phyloP scores from a whole-genome alignment of 2,113 vertebrate species.

The Brachyistius frenatus region DNA sequence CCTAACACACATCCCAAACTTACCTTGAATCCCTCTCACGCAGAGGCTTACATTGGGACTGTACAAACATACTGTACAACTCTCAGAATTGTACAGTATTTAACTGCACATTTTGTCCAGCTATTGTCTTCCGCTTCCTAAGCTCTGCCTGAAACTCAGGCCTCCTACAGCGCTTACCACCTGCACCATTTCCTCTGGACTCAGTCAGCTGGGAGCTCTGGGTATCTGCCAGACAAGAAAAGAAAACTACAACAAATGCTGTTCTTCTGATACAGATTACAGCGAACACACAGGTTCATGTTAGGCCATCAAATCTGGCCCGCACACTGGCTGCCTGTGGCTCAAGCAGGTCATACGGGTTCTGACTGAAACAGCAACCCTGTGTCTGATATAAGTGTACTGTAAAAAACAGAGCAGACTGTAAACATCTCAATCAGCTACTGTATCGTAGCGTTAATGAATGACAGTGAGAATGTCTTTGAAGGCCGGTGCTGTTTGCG shows the following conservation, averaged over 20 bases:
- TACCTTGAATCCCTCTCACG: constrained; percentile 7
- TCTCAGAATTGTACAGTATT: constrained; percentile 23
- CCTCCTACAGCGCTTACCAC: constrained; percentile 17
- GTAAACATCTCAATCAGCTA: constrained; percentile 7
- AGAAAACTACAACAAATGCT: constrained; percentile 12
- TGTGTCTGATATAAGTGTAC: not conserved
- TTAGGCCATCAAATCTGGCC: constrained; percentile 6
- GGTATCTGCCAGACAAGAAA: constrained; percentile 17
- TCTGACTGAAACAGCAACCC: not conserved
- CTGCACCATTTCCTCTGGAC: constrained; percentile 22
- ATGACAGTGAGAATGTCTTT: not conserved
- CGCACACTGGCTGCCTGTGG: not conserved
- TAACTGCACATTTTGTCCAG: not conserved
- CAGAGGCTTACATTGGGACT: constrained; percentile 2
- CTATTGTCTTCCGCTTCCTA: constrained; percentile 47
- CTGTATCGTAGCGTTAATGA: not conserved
- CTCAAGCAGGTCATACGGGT: not conserved
- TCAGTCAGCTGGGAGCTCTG: constrained; percentile 17
- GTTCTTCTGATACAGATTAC: constrained; percentile 10
- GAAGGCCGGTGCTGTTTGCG: constrained; percentile 11
- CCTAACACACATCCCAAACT: constrained; percentile 4
- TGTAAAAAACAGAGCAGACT: not conserved
- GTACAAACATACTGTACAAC: constrained; percentile 14
- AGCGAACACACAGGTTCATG: constrained; percentile 4
- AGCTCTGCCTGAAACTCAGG: constrained; percentile 38